Evolutionary conservation across 2,797 vertebrate genomes (phyloP), one percentile per base, ranked within the genome.

Genomic region (Xyrichtys novacula): DNA sequence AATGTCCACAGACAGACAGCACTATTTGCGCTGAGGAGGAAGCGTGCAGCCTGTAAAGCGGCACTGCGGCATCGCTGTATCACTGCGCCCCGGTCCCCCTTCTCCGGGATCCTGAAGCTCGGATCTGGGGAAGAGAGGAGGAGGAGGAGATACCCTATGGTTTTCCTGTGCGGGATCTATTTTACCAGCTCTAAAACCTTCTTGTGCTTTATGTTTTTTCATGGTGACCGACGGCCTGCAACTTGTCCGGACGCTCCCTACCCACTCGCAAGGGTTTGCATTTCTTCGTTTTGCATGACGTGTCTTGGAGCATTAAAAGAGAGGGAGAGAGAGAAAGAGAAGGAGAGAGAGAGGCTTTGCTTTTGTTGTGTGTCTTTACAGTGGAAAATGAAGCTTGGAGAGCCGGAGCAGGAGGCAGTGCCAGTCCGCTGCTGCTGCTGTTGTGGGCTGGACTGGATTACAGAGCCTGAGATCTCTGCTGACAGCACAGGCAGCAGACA

Each of bases 51-150:
- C 88, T 92, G 93, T 91, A 92, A 93, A 94, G 93, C 92, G 93
- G 94, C 93, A 95, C 93, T 95, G 93, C 94, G 94, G 93, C 93
- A 94, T 78, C 85, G 85, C 83, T 81, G 89, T 95, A 95, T 95
- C 92, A 87, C 89, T 95, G 91, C 94, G 94, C 93, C 83, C 85
- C 90, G 89, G 79, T 89, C 84, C 89, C 85, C 89, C 88, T 88
- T 91, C 91, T 89, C 90, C 89, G 91, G 91, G 92, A 93, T 94
- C 90, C 91, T 91, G 88, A 87, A 91, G 92, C 93, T 89, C 90
- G 84, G 92, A 85, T 86, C 88, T 68, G 86, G 78, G 84, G 73
- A 85, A 49, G 47, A 29, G 47, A 49, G 26, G 81, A 85, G 86
- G 78, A 88, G 88, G 87, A 87, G 89, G 81, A 84, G 81, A 85